These are phyloP conservation scores for Drosophila setosimentum DNA, from an alignment of 2,888 invertebrate species.

Conservation along the genomic window DNA sequence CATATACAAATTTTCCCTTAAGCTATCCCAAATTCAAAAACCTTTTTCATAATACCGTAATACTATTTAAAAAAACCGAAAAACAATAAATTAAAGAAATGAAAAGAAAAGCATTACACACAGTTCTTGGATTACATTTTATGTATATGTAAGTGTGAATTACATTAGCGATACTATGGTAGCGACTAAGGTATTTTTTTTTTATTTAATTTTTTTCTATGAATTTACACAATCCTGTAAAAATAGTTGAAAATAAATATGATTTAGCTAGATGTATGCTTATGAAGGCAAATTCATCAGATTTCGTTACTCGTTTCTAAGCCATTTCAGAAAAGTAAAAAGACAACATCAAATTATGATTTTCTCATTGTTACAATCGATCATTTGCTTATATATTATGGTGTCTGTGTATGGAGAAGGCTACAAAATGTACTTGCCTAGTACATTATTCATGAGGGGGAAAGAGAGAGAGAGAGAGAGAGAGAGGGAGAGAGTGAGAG, in stretches of 20 bases:
- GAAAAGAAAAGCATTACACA: conserved; percentile 12
- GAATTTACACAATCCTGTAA: conserved; percentile 75
- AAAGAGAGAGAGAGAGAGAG: conserved; percentile 8
- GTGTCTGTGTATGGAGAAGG: background rate
- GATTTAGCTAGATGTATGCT: conserved; percentile 78
- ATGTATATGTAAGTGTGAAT: conserved; percentile 52
- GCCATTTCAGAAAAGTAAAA: conserved; percentile 23
- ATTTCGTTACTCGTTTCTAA: conserved; percentile 30
- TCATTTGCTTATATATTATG: background rate
- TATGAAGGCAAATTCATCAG: conserved; percentile 49
- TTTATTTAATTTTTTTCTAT: conserved; percentile 66
- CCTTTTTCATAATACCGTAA: conserved; percentile 20
- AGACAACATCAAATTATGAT: conserved; percentile 6
- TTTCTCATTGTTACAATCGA: background rate
- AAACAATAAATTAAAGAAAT: background rate
- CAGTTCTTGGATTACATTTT: conserved; percentile 45
- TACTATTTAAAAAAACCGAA: conserved; percentile 7
- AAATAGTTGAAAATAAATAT: conserved; percentile 80
- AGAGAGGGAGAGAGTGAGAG: background rate
- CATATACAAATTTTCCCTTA: conserved; percentile 11
- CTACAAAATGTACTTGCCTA: background rate
- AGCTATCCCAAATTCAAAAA: conserved; percentile 30
- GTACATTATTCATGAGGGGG: background rate
- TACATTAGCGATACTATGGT: conserved; percentile 65
- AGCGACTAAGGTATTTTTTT: conserved; percentile 71